Percentiles rank a stretch among this genome's conserved stretches.
These are phyloP conservation scores for Chaetodon trifascialis DNA, from an alignment of 2,113 vertebrate genomes.

Conservation along the genomic window DNA sequence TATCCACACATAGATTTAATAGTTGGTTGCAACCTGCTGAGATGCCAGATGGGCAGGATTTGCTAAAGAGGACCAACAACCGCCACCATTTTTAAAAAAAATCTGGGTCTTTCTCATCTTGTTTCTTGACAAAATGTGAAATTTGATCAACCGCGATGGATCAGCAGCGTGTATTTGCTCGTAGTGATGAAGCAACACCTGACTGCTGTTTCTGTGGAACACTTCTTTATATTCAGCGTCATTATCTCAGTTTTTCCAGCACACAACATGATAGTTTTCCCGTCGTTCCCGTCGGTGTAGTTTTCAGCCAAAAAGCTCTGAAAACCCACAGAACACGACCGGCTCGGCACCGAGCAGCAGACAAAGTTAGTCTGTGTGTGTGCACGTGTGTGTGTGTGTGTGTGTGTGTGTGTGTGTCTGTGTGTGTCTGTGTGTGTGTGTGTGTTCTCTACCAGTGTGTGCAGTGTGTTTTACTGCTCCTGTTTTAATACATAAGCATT, in stretches of 20 bases:
- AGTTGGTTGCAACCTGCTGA: slow-evolving; percentile 41
- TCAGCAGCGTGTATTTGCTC: neutral
- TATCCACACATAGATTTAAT: slow-evolving; percentile 6
- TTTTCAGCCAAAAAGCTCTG: no score
- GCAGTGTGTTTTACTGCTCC: slow-evolving; percentile 28
- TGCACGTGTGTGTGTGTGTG: neutral
- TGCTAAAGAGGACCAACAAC: neutral
- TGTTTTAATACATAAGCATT: slow-evolving; percentile 45
- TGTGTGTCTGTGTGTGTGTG: slow-evolving; percentile 4
- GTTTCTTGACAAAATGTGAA: neutral
- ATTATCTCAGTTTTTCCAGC: no score
- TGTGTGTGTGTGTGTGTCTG: slow-evolving; percentile 7
- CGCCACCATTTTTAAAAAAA: no score
- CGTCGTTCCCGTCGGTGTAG: no score
- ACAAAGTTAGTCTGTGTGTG: no score
- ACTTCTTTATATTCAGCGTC: no score
- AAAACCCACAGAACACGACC: no score
- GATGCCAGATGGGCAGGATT: slow-evolving; percentile 28
- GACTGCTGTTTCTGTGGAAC: no score
- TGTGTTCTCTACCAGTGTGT: neutral
- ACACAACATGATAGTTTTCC: no score
- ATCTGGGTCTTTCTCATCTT: neutral
- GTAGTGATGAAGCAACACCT: no score
- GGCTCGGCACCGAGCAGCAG: no score
- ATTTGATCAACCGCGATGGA: neutral